Evolutionary conservation across 2,113 vertebrate species (phyloP).

Genomic region (Elachura formosa): DNA sequence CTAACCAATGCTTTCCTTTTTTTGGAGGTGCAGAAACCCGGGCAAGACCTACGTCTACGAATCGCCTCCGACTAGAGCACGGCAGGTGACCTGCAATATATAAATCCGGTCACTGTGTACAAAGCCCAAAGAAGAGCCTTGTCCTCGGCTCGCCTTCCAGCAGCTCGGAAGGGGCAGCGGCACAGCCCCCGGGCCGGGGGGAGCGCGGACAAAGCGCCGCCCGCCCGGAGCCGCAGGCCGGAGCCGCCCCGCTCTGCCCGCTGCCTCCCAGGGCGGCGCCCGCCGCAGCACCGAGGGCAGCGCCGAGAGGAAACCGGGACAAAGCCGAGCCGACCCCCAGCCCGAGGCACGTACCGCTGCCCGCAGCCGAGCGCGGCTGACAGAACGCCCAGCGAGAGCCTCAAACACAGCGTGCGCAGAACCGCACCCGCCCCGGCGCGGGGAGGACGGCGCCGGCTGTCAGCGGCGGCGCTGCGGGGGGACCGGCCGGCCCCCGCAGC

Average conservation of each 20-base stretch:
- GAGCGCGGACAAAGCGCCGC: neutral
- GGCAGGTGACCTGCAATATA: neutral
- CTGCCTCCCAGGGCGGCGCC: conserved; percentile 8
- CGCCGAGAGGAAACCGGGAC: neutral
- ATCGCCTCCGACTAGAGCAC: neutral
- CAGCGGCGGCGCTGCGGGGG: neutral
- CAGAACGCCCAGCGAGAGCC: neutral
- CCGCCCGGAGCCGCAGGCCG: neutral
- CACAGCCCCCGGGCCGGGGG: neutral
- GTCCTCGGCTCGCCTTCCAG: neutral
- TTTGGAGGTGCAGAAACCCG: neutral
- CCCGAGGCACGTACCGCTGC: neutral
- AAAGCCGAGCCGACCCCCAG: neutral
- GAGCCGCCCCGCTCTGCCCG: neutral
- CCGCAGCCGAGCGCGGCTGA: neutral
- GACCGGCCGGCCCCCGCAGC: neutral
- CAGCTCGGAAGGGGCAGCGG: neutral
- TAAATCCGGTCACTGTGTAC: neutral
- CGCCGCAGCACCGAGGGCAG: neutral
- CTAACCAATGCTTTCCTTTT: neutral
- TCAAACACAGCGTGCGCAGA: too few relatives aligned
- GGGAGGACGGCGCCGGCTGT: neutral
- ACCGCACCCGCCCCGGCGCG: too few relatives aligned
- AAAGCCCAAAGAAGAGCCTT: neutral
- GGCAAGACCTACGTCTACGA: neutral